Percentiles rank a stretch among this genome's conserved stretches.
These are phyloP conservation scores for Hypolimnas misippus DNA, from an alignment of 2,888 invertebrate species.

Conservation along the genomic window DNA sequence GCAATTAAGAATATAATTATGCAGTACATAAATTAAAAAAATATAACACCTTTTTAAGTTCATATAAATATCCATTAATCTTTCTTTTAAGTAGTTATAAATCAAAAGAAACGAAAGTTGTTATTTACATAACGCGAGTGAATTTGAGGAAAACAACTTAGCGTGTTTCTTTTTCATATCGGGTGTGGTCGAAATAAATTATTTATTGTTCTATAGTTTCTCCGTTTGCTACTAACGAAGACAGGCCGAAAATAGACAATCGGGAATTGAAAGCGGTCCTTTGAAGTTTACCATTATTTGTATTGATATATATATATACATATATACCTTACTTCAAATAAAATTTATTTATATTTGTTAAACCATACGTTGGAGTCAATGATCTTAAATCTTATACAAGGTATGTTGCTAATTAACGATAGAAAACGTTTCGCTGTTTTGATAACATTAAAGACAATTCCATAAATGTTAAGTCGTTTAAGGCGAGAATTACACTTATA, in stretches of 20 bases:
- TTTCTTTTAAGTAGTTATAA: neutral
- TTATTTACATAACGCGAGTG: neutral
- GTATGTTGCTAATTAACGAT: no score
- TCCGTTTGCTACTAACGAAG: conserved; percentile 34
- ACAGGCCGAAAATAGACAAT: conserved; percentile 27
- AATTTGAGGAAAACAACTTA: conserved; percentile 4
- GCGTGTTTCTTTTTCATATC: neutral
- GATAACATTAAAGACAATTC: no score
- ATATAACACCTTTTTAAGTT: neutral
- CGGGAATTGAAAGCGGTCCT: conserved; percentile 23
- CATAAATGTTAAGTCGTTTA: no score
- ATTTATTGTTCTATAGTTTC: conserved; percentile 31
- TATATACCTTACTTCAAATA: no score
- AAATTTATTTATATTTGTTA: no score
- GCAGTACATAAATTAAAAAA: no score
- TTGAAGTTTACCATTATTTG: conserved; percentile 40
- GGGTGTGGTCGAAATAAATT: conserved; percentile 26
- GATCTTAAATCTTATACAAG: no score
- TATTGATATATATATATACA: conserved; percentile 38
- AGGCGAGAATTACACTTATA: no score
- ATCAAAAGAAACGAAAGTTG: neutral
- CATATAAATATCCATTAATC: neutral
- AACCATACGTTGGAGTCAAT: no score
- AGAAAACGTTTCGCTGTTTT: no score
- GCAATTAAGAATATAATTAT: no score